Conservation (phyloP, 2,888 invertebrate genomes). For the Troides aeacus region DNA sequence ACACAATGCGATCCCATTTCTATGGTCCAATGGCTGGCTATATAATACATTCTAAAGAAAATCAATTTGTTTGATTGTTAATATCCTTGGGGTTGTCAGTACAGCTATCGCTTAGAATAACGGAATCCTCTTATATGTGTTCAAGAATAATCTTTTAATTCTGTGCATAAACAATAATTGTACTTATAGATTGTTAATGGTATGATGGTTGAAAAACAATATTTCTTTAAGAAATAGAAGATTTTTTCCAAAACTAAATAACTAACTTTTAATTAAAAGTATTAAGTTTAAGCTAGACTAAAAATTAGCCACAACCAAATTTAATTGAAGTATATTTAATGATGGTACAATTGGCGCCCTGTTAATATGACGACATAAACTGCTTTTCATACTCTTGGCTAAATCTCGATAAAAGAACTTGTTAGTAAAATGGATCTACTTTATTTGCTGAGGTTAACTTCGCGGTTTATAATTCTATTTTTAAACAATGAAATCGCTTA, state of each 20-base stretch:
- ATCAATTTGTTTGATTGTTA: constrained; percentile 3
- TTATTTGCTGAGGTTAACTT: too few species aligned
- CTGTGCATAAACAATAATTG: not conserved
- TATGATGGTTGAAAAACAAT: not conserved
- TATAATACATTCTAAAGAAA: constrained; percentile 12
- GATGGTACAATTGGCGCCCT: not conserved
- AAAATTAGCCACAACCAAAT: not conserved
- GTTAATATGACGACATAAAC: not conserved
- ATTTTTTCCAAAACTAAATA: too few species aligned
- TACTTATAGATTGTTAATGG: not conserved
- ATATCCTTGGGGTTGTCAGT: not conserved
- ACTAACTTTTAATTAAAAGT: not conserved
- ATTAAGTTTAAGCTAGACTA: not conserved
- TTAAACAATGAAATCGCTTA: not conserved
- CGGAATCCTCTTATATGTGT: not conserved
- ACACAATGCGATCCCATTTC: constrained; percentile 22
- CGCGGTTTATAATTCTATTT: too few species aligned
- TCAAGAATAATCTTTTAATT: not conserved
- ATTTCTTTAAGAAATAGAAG: too few species aligned
- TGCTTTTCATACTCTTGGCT: too few species aligned
- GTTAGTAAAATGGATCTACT: too few species aligned
- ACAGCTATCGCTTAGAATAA: not conserved
- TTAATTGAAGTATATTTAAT: not conserved
- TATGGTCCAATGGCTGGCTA: constrained; percentile 14
- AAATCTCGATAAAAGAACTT: too few species aligned